A percentile compares a stretch with the other conserved stretches of the same genome.
These are phyloP conservation scores for Ferdinandea cuprea DNA, from an alignment of 2,888 invertebrate genomes.

Conservation along the genomic window DNA sequence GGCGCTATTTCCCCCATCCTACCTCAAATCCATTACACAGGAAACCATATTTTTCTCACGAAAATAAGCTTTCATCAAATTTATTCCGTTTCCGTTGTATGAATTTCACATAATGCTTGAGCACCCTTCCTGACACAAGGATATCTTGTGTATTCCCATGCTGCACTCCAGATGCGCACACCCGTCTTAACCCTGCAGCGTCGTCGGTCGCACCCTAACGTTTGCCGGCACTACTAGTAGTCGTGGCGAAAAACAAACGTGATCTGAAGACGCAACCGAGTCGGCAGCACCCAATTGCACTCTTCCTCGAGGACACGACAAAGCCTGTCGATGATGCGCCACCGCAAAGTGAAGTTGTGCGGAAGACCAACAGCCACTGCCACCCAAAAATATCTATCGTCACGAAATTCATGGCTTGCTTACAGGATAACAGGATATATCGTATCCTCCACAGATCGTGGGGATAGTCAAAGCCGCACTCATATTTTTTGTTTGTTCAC, in stretches of 20 bases:
- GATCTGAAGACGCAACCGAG: constrained; percentile 60
- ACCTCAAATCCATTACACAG: neutral
- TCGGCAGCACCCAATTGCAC: constrained; percentile 37
- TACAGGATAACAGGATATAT: constrained; percentile 50
- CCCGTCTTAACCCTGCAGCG: constrained; percentile 23
- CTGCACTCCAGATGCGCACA: neutral
- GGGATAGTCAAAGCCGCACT: neutral
- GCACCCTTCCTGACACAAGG: constrained; percentile 19
- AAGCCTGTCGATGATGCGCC: constrained; percentile 57
- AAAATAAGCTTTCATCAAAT: constrained; percentile 71
- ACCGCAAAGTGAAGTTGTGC: constrained; percentile 66
- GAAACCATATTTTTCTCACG: constrained; percentile 57
- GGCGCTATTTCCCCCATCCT: neutral
- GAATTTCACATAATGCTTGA: constrained; percentile 54
- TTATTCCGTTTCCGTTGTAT: constrained; percentile 63
- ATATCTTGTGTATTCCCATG: constrained; percentile 37
- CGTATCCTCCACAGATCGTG: neutral
- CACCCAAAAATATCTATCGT: constrained; percentile 21
- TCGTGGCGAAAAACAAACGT: constrained; percentile 53
- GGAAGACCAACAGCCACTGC: constrained; percentile 46
- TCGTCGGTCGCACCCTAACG: constrained; percentile 40
- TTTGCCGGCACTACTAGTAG: constrained; percentile 10
- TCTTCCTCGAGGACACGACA: constrained; percentile 34
- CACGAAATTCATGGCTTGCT: constrained; percentile 63
- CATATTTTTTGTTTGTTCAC: constrained; percentile 13